phyloP scores from a whole-genome alignment of 1,140 invertebrate genomes.

The Sarcophaga peregrina region DNA sequence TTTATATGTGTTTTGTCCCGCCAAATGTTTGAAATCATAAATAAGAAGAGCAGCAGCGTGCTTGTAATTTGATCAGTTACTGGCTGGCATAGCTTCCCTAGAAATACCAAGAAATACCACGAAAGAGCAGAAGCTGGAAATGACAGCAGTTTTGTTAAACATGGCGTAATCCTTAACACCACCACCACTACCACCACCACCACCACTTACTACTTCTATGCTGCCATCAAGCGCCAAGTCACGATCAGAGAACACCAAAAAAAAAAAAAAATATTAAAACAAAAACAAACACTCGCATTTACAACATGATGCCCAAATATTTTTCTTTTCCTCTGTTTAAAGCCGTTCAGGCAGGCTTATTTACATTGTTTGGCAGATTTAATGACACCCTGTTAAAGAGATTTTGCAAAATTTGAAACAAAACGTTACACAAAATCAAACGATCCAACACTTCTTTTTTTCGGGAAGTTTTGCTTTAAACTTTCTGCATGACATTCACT shows the following conservation, averaged over 20 bases:
- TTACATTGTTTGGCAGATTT: background rate
- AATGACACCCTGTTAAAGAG: conserved; percentile 17
- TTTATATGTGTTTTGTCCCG: conserved; percentile 21
- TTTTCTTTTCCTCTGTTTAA: background rate
- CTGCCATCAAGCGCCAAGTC: conserved; percentile 29
- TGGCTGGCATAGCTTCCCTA: background rate
- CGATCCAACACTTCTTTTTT: too few species aligned
- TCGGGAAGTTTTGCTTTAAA: too few species aligned
- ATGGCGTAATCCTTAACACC: background rate
- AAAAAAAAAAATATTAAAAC: too few species aligned
- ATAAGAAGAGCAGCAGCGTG: background rate
- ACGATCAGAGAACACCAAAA: conserved; percentile 11
- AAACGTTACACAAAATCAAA: background rate
- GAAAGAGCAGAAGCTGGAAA: background rate
- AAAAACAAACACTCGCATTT: conserved; percentile 3
- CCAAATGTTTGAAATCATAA: conserved; percentile 31
- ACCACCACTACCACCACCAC: too few species aligned
- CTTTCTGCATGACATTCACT: too few species aligned
- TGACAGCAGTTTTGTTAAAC: background rate
- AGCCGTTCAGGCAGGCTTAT: background rate
- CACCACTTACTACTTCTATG: background rate
- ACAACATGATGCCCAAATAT: background rate
- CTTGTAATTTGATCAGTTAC: conserved; percentile 31
- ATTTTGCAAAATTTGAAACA: conserved; percentile 12
- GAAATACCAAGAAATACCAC: background rate